Evolutionary conservation across 2,113 vertebrate genomes (phyloP).

Genomic region (Nasalis larvatus): DNA sequence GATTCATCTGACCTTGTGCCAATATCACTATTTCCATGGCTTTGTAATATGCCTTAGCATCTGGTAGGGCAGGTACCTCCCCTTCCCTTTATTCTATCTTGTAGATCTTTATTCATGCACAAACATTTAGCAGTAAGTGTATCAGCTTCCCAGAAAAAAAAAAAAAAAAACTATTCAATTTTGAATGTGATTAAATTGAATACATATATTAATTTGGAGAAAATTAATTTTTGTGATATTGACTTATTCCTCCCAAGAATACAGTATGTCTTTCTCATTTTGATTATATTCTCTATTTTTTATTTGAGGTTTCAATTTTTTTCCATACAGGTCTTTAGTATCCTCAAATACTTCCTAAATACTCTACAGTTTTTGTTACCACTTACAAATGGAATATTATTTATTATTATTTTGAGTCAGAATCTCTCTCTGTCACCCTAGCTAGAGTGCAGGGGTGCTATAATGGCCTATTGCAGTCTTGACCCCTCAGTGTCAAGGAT

Average conservation of each 20-base stretch:
- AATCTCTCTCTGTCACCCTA: too few species aligned
- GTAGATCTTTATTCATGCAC: background rate
- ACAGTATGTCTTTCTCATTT: background rate
- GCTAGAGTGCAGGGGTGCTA: too few species aligned
- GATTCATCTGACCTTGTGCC: background rate
- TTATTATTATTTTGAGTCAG: background rate
- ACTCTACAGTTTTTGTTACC: background rate
- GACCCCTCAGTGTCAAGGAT: too few species aligned
- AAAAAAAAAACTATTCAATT: background rate
- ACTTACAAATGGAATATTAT: background rate
- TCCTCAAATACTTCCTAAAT: background rate
- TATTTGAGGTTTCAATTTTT: background rate
- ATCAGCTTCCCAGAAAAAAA: background rate
- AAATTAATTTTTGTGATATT: background rate
- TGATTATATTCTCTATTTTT: background rate
- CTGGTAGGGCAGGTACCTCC: background rate
- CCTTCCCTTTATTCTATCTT: background rate
- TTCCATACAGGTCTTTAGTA: background rate
- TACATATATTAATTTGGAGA: background rate
- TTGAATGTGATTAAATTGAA: background rate
- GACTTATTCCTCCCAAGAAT: background rate
- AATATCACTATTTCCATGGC: background rate
- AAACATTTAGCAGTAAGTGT: background rate
- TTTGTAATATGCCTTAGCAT: background rate
- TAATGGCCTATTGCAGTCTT: too few species aligned